Conservation (phyloP, 2,888 invertebrate species). For the Torymus tubicola region DNA sequence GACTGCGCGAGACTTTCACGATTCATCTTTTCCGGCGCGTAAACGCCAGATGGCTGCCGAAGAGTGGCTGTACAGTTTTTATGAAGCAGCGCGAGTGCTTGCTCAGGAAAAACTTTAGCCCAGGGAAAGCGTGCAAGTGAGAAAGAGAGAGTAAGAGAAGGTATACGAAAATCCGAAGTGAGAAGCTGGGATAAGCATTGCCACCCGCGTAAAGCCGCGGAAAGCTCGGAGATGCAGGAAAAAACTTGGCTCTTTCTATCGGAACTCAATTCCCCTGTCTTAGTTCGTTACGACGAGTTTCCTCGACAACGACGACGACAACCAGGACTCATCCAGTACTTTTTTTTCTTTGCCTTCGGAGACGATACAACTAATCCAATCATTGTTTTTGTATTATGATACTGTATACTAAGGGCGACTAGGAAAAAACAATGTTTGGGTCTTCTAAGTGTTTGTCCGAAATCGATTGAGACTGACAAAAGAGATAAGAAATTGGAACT, state of each 20-base stretch:
- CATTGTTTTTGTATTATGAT: neutral
- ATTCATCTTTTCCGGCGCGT: slow-evolving; percentile 50
- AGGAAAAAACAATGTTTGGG: neutral
- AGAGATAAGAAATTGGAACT: no score
- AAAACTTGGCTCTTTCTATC: slow-evolving; percentile 29
- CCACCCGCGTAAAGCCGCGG: neutral
- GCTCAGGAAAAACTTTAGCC: slow-evolving; percentile 41
- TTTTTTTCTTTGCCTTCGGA: slow-evolving; percentile 4
- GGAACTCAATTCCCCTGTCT: slow-evolving; percentile 15
- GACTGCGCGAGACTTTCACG: slow-evolving; percentile 40
- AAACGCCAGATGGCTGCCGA: slow-evolving; percentile 51
- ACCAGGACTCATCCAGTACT: neutral
- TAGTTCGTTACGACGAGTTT: slow-evolving; percentile 10
- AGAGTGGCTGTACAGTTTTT: slow-evolving; percentile 53
- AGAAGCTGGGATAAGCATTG: slow-evolving; percentile 28
- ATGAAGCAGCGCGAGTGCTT: slow-evolving; percentile 30
- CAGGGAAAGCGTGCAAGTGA: neutral
- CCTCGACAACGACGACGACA: neutral
- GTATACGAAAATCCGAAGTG: slow-evolving; percentile 32
- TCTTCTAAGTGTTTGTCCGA: no score
- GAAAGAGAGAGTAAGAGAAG: neutral
- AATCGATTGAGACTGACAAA: no score
- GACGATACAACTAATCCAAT: slow-evolving; percentile 17
- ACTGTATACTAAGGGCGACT: neutral
- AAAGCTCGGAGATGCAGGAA: neutral